Evolutionary conservation across 1,140 invertebrate genomes (phyloP).

Genomic region (Drosophila yakuba): DNA sequence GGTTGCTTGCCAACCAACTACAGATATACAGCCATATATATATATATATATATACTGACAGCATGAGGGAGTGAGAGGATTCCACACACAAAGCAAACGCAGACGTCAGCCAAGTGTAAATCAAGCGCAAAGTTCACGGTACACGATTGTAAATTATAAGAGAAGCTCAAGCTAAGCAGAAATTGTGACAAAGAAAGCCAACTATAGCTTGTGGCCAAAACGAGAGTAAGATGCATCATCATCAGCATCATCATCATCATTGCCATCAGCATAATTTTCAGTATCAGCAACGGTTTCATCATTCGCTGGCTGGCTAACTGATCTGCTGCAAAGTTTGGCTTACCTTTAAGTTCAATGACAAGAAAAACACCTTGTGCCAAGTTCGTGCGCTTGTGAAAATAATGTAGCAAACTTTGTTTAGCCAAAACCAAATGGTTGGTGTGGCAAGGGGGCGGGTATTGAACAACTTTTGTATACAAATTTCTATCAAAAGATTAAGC

Average conservation of each 20-base stretch:
- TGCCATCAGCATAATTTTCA: constrained; percentile 38
- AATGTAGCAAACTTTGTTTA: constrained; percentile 73
- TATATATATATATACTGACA: neutral
- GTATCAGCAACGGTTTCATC: constrained; percentile 5
- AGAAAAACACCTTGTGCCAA: constrained; percentile 68
- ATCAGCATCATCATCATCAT: constrained; percentile 26
- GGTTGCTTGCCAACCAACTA: constrained; percentile 12
- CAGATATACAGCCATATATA: constrained; percentile 2
- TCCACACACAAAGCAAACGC: constrained; percentile 57
- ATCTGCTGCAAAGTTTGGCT: constrained; percentile 45
- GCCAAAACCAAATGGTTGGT: constrained; percentile 33
- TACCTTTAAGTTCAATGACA: constrained; percentile 70
- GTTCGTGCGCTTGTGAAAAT: constrained; percentile 67
- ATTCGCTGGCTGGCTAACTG: constrained; percentile 47
- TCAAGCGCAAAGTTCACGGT: constrained; percentile 71
- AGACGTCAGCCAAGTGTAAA: constrained; percentile 77
- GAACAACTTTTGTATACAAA: constrained; percentile 77
- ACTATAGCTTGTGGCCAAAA: constrained; percentile 4
- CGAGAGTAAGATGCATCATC: constrained; percentile 23
- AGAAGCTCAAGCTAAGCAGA: constrained; percentile 62
- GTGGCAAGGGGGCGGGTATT: neutral
- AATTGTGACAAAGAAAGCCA: constrained; percentile 58
- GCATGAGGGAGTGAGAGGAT: no score
- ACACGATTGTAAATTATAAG: constrained; percentile 78
- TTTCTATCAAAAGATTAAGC: constrained; percentile 83